These are phyloP conservation scores for Suillia variegata DNA, from an alignment of 2,888 invertebrate species.

Conservation along the genomic window DNA sequence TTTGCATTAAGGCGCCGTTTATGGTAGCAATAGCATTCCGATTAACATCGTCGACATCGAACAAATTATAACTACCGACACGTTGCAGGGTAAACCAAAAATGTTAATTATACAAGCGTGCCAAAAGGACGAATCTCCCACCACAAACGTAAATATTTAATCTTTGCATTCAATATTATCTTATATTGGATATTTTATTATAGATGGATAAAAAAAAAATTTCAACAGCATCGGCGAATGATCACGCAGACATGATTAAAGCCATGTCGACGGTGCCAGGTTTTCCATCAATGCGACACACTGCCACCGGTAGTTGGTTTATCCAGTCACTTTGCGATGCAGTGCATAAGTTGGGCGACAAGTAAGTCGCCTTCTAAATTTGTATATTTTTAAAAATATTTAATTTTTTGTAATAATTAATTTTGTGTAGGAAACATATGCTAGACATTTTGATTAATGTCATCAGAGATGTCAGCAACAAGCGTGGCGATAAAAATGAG, in stretches of 20 bases:
- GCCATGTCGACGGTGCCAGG: conserved; percentile 57
- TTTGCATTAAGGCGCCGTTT: conserved; percentile 58
- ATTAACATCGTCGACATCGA: conserved; percentile 62
- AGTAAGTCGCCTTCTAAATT: conserved; percentile 30
- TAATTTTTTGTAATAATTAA: neutral
- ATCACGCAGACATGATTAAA: conserved; percentile 48
- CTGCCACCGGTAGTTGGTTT: conserved; percentile 54
- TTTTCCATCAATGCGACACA: conserved; percentile 52
- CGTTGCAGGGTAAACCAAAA: conserved; percentile 64
- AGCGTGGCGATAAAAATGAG: conserved; percentile 42
- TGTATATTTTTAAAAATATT: neutral
- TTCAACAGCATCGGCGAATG: conserved; percentile 21
- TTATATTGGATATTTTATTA: neutral
- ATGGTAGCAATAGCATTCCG: conserved; percentile 63
- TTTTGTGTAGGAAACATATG: conserved; percentile 43
- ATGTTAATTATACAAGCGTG: conserved; percentile 67
- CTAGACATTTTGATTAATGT: conserved; percentile 50
- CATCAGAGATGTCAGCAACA: conserved; percentile 37
- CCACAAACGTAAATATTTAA: conserved; percentile 1
- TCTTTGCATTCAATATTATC: neutral
- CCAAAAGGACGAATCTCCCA: conserved; percentile 57
- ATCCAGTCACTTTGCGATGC: conserved; percentile 55
- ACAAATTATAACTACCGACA: conserved; percentile 58
- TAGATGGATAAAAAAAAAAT: conserved; percentile 28
- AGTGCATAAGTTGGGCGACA: conserved; percentile 39